These are phyloP conservation scores for Poeciliopsis presidionis DNA, from an alignment of 2,797 vertebrate genomes.

Conservation along the genomic window DNA sequence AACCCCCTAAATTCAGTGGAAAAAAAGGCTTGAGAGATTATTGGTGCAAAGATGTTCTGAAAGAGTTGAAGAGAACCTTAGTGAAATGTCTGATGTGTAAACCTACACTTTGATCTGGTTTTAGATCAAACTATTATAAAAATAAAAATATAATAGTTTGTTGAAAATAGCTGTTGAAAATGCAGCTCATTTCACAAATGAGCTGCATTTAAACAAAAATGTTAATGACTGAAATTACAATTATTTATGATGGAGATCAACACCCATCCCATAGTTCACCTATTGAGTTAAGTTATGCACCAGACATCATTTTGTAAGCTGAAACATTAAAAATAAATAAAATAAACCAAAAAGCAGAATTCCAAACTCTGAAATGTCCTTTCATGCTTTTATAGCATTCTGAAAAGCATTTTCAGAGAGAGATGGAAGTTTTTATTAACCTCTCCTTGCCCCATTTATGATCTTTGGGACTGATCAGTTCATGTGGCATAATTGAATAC, in stretches of 20 bases:
- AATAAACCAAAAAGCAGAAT: not conserved
- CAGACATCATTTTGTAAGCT: not conserved
- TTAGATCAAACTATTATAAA: not conserved
- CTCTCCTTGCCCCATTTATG: not conserved
- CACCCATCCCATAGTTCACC: not conserved
- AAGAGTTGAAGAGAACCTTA: not conserved
- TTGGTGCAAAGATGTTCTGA: not conserved
- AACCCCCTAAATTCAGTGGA: conserved; percentile 19
- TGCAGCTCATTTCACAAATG: no score
- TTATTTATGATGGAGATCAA: not conserved
- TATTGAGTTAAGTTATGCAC: not conserved
- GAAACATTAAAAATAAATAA: not conserved
- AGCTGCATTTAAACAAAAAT: not conserved
- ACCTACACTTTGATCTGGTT: conserved; percentile 8
- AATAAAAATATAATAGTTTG: conserved; percentile 14
- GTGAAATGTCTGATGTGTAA: conserved; percentile 11
- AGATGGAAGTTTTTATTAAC: not conserved
- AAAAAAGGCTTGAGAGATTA: not conserved
- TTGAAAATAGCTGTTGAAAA: no score
- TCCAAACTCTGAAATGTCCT: not conserved
- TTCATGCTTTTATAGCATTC: not conserved
- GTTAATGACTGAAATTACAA: not conserved
- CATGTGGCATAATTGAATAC: no score
- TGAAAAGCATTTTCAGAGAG: not conserved
- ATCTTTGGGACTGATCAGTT: not conserved